Percentiles rank a stretch among this genome's conserved stretches.
phyloP scores from a whole-genome alignment of 2,797 vertebrate genomes.

The Eupleurogrammus muticus region DNA sequence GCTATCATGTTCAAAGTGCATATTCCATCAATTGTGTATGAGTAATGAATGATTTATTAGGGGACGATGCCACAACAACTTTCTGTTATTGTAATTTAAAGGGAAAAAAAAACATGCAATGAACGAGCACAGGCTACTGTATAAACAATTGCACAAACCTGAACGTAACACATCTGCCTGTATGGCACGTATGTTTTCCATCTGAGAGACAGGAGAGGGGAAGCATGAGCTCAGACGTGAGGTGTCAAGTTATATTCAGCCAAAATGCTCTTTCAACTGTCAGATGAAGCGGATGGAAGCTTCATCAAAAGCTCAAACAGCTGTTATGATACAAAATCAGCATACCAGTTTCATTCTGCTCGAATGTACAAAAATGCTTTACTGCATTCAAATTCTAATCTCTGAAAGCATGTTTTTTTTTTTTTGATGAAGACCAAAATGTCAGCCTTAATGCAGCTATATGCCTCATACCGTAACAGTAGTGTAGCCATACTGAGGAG shows the following conservation, averaged over 20 bases:
- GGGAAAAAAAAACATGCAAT: slow-evolving; percentile 8
- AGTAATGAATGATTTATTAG: slow-evolving; percentile 63
- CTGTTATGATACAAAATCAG: background rate
- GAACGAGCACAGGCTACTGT: slow-evolving; percentile 1
- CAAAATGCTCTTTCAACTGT: background rate
- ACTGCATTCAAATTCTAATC: background rate
- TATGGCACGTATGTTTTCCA: background rate
- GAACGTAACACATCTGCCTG: slow-evolving; percentile 10
- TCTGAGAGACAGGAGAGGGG: slow-evolving; percentile 13
- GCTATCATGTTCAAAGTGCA: slow-evolving; percentile 38
- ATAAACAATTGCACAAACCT: slow-evolving; percentile 15
- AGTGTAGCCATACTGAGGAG: too few relatives aligned
- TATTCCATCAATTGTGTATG: slow-evolving; percentile 48
- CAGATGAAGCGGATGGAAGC: background rate
- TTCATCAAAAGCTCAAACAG: background rate
- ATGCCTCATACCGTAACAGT: too few relatives aligned
- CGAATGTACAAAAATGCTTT: background rate
- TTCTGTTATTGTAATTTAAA: slow-evolving; percentile 30
- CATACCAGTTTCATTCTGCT: background rate
- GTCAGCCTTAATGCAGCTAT: background rate
- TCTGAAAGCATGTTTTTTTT: background rate
- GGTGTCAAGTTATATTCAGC: background rate
- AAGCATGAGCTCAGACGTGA: background rate
- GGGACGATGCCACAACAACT: slow-evolving; percentile 15
- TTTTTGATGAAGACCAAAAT: too few relatives aligned